A percentile compares a stretch with the other conserved stretches of the same genome.
phyloP scores from a whole-genome alignment of 2,113 vertebrate genomes.

The Erythrocebus patas region DNA sequence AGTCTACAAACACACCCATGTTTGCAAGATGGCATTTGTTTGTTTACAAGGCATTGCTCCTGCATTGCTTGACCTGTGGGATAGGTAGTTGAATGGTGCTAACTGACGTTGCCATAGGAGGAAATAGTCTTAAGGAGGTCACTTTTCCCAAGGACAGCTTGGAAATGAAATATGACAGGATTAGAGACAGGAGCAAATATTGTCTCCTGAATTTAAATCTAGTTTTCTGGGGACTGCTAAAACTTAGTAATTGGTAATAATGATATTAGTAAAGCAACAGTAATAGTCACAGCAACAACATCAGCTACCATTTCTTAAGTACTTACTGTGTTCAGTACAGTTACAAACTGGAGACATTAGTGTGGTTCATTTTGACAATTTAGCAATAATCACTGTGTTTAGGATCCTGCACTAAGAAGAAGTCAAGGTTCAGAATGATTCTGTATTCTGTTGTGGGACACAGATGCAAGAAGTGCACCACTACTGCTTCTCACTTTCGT shows the following conservation, averaged over 20 bases:
- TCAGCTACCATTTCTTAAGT: neutral
- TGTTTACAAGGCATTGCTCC: neutral
- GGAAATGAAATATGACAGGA: neutral
- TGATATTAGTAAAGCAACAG: too few relatives aligned
- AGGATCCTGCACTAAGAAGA: rapidly evolving
- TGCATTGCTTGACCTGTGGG: neutral
- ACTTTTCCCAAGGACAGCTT: neutral
- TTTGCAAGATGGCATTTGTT: neutral
- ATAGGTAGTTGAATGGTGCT: neutral
- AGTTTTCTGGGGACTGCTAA: neutral
- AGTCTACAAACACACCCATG: neutral
- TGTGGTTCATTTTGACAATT: neutral
- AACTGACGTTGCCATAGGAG: neutral
- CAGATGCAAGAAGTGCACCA: rapidly evolving
- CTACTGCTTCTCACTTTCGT: rapidly evolving
- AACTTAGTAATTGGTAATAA: neutral
- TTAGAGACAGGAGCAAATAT: neutral
- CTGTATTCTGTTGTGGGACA: neutral
- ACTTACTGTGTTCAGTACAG: rapidly evolving
- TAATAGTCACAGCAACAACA: neutral
- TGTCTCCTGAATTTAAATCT: neutral
- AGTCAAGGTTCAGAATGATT: neutral
- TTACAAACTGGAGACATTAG: rapidly evolving
- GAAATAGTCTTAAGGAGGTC: rapidly evolving
- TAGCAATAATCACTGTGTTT: rapidly evolving